Evolutionary conservation across 2,797 vertebrate genomes (phyloP).

Genomic region (Labeo calbasu): DNA sequence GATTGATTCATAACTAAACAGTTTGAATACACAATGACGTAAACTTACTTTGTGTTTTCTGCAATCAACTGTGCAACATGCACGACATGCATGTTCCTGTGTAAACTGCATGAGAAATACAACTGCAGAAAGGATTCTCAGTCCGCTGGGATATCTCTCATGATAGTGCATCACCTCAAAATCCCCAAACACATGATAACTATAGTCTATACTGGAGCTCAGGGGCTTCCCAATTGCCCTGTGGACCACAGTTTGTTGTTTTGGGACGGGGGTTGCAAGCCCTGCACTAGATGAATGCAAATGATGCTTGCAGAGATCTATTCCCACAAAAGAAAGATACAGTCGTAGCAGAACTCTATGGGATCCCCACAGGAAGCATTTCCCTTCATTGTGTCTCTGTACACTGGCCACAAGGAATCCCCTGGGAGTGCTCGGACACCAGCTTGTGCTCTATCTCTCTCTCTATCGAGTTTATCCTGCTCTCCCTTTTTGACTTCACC

Average conservation of each 20-base stretch:
- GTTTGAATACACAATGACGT: constrained; percentile 1
- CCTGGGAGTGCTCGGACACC: constrained; percentile 38
- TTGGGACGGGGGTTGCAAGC: constrained; percentile 56
- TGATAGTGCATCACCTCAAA: constrained; percentile 43
- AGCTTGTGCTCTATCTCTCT: constrained; percentile 7
- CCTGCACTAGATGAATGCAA: constrained; percentile 51
- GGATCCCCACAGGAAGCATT: constrained; percentile 60
- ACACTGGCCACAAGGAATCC: constrained; percentile 39
- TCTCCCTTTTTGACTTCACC: background rate
- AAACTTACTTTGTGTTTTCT: constrained; percentile 9
- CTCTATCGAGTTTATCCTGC: background rate
- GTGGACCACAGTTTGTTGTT: constrained; percentile 58
- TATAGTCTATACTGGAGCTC: constrained; percentile 39
- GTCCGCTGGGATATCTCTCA: constrained; percentile 4
- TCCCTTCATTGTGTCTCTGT: constrained; percentile 62
- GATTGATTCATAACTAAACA: constrained; percentile 47
- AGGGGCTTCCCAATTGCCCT: constrained; percentile 52
- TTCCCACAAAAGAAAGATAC: constrained; percentile 58
- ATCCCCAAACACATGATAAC: constrained; percentile 26
- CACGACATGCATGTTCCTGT: background rate
- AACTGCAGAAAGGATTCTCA: background rate
- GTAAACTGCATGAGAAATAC: constrained; percentile 26
- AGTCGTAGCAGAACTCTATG: constrained; percentile 50
- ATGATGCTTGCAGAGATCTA: constrained; percentile 52
- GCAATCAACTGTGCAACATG: constrained; percentile 16